Percentiles rank a stretch among this genome's conserved stretches.
phyloP scores from a whole-genome alignment of 2,797 vertebrate genomes.

The Pipistrellus nathusii region DNA sequence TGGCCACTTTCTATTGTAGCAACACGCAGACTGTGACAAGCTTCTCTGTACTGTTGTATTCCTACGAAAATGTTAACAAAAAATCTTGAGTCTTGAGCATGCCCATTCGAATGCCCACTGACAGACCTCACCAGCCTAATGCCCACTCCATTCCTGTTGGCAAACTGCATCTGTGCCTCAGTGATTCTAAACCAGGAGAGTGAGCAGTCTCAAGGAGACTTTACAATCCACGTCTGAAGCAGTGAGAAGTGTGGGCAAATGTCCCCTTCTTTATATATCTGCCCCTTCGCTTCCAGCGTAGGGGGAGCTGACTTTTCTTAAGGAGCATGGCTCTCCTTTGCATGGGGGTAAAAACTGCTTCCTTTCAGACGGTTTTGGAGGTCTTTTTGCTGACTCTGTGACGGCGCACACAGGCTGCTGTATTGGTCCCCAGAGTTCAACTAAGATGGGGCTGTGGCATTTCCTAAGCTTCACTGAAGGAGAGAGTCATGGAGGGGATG shows the following conservation, averaged over 20 bases:
- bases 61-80: neutral
- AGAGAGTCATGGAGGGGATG: neutral
- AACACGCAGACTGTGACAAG: neutral
- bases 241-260: neutral
- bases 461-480: conserved; percentile 12
- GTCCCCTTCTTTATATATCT: neutral
- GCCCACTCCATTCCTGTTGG: neutral
- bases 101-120: neutral
- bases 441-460: neutral
- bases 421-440: neutral
- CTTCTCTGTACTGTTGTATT: neutral
- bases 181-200: neutral
- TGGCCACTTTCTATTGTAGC: neutral
- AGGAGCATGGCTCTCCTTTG: neutral
- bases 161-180: neutral
- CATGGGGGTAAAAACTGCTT: neutral
- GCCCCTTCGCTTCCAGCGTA: neutral
- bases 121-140: neutral
- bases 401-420: neutral
- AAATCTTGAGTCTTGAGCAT: neutral
- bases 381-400: neutral
- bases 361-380: neutral
- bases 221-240: neutral
- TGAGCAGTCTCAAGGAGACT: neutral
- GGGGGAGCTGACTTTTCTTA: neutral